Evolutionary conservation across 23 tunicate species (phyloP), one percentile per base, ranked within the genome.

Genomic region (Corella eumyota): DNA sequence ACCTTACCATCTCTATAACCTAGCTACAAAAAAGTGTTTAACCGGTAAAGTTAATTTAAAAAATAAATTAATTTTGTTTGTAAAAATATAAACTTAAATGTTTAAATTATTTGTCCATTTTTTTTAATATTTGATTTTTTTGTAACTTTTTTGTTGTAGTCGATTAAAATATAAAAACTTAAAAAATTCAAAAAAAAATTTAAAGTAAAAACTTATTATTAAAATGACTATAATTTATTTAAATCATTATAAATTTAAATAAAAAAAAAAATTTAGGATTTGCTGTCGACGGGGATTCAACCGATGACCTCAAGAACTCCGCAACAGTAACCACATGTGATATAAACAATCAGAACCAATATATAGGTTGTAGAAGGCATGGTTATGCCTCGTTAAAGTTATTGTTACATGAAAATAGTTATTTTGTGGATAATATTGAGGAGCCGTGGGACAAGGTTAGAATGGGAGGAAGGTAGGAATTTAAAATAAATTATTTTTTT

Each of bases 11-110:
- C 61, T 84, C 7, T 69, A 35, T 34, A 72, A 84, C 44, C 30
- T 66, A 22, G 83, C 77, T 5, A 61, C 70, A 0, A 58, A 65
- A 25, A 69, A 51, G 62, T 84, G 94, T 38, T 28, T 84, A 24
- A 75, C 94, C 20, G 94, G 94, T 84, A n/a, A n/a, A n/a, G n/a
- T n/a, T n/a, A n/a, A n/a, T n/a, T n/a, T 32, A 40, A 15, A 40
- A 11, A 11, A 40, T 7, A 51, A 40, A 40, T 15, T 40, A 11
- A 9, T 40, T 15, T 9, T 11, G 13, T 15, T 9, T 9, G 48
- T 40, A 40, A 9, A 40, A 40, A 40, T 40, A 15, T 40, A 15
- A 11, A 40, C 48, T 40, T 40, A 40, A 40, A 40, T 40, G 15
- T n/a, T n/a, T n/a, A n/a, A n/a, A n/a, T n/a, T n/a, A n/a, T n/a